Evolutionary conservation across 2,797 vertebrate genomes (phyloP), one percentile per base, ranked within the genome.

Genomic region (Rhinophrynus dorsalis): DNA sequence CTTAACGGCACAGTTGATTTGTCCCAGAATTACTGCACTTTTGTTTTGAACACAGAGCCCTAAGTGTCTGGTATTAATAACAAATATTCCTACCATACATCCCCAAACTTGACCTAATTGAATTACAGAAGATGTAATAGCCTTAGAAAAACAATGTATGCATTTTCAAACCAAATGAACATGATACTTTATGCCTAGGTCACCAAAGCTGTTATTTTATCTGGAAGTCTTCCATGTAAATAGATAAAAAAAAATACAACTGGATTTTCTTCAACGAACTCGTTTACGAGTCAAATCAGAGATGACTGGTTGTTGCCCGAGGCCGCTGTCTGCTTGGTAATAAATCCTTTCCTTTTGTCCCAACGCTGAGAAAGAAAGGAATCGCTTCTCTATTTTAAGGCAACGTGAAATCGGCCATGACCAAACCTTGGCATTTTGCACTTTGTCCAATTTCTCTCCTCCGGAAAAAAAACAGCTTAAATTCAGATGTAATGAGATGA

Each of bases 111-210:
- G 78, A 77, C 77, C 85, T 90, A 91, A 91, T 89, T 88, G 82
- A 85, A 89, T 91, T 89, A 91, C 75, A 75, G 89, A 87, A 89
- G 90, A 90, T 88, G 90, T 87, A 90, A 91, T 89, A 88, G 88
- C 76, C 89, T 90, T 91, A 91, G 83, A 84, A 90, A 91, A 90
- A 90, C 89, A 90, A 86, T 83, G 83, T 83, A 89, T 74, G 88
- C 80, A 80, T 89, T 87, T 90, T 91, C 89, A 90, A 91, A 91
- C 85, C 87, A 85, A 90, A 91, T 90, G 87, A 91, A 88, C 84
- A 86, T 90, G 86, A 88, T 85, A 85, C 83, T 80, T 74, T 89
- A 84, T 82, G 79, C 82, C 83, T 76, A 86, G 89, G 89, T 91
- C 89, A 90, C 75, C 76, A 83, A 79, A 83, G 77, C 68, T 83